Percentiles rank a stretch among this genome's conserved stretches.
Evolutionary conservation across 2,797 vertebrate genomes (phyloP).

Genomic region (Tragelaphus oryx): DNA sequence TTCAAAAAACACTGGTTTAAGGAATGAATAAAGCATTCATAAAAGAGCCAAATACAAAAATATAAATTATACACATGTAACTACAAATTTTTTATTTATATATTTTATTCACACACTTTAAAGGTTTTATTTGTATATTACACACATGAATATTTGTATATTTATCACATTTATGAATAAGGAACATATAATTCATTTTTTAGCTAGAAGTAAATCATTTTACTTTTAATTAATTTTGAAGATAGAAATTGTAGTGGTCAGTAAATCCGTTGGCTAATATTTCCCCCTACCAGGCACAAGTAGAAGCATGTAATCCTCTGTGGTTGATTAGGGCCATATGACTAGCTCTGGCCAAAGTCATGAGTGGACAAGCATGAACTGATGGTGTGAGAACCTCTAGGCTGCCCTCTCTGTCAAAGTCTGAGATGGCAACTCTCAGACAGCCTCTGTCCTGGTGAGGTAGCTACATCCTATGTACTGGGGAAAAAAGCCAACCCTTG

Average conservation of each 20-base stretch:
- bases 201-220: slow-evolving; percentile 11
- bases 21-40: not conserved
- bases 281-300: not conserved
- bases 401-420: not conserved
- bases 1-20: not conserved
- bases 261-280: not conserved
- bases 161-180: not conserved
- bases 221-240: not conserved
- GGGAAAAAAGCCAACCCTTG: not conserved
- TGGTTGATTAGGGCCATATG: not conserved
- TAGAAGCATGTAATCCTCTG: not conserved
- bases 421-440: not conserved
- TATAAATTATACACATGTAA: not conserved
- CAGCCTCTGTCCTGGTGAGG: not conserved
- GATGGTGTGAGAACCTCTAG: not conserved
- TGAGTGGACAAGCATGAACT: not conserved
- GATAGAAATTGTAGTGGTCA: not conserved
- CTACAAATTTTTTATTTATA: not conserved
- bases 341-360: not conserved
- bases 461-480: not conserved
- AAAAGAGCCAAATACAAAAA: not conserved
- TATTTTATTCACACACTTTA: not conserved
- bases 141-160: not conserved
- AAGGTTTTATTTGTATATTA: not conserved
- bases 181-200: not conserved